These are phyloP conservation scores for Lichenostomus cassidix DNA, from an alignment of 2,113 vertebrate species.

Conservation along the genomic window DNA sequence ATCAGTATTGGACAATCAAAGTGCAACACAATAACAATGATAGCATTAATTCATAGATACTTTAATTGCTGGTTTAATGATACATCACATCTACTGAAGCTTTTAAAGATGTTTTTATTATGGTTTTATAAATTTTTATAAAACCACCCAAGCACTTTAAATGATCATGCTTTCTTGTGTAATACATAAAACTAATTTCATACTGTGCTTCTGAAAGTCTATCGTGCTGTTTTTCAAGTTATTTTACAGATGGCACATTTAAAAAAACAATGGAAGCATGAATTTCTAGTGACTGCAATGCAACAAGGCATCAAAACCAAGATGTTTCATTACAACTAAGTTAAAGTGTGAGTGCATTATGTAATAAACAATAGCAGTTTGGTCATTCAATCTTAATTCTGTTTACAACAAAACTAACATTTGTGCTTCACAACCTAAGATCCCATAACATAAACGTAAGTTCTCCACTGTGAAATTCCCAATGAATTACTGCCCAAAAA, in stretches of 20 bases:
- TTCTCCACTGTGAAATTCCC: slow-evolving; percentile 53
- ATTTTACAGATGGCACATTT: slow-evolving; percentile 61
- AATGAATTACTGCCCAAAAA: slow-evolving; percentile 6
- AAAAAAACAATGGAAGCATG: background rate
- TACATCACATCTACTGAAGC: slow-evolving; percentile 49
- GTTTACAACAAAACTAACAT: slow-evolving; percentile 43
- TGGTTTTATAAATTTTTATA: slow-evolving; percentile 71
- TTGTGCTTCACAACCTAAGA: slow-evolving; percentile 37
- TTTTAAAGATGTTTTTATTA: slow-evolving; percentile 63
- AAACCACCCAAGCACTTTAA: slow-evolving; percentile 73
- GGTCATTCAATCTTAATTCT: slow-evolving; percentile 68
- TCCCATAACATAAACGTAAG: slow-evolving; percentile 9
- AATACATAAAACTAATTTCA: slow-evolving; percentile 58
- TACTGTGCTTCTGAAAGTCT: slow-evolving; percentile 58
- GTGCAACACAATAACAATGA: slow-evolving; percentile 17
- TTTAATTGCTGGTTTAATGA: slow-evolving; percentile 68
- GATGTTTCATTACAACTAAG: slow-evolving; percentile 42
- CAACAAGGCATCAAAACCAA: slow-evolving; percentile 24
- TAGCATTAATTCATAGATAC: slow-evolving; percentile 10
- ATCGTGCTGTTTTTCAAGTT: slow-evolving; percentile 55
- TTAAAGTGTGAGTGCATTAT: slow-evolving; percentile 65
- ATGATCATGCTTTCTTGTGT: slow-evolving; percentile 67
- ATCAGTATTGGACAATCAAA: background rate
- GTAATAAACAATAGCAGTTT: slow-evolving; percentile 59
- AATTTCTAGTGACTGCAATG: slow-evolving; percentile 52